These are phyloP conservation scores for Zapus hudsonius DNA, from an alignment of 2,113 vertebrate species.

Conservation along the genomic window DNA sequence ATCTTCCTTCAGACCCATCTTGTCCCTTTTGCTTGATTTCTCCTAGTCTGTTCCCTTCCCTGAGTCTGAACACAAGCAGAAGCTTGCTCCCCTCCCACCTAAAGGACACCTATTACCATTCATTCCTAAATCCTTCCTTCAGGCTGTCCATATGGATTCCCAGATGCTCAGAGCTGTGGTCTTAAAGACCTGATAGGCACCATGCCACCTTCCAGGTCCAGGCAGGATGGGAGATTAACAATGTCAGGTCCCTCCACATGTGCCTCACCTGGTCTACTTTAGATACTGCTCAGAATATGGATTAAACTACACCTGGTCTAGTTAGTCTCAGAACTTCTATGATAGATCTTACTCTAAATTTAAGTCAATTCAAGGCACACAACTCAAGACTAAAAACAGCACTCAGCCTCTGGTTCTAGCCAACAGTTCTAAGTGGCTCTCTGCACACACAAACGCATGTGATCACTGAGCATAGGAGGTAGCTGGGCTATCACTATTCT, in stretches of 20 bases:
- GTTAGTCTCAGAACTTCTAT: neutral
- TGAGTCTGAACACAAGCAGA: neutral
- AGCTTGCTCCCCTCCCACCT: slow-evolving; percentile 34
- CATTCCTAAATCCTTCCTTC: neutral
- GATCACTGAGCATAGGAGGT: neutral
- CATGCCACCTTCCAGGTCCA: neutral
- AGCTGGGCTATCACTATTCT: neutral
- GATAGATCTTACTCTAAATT: neutral
- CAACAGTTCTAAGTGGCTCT: neutral
- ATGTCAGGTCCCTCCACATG: neutral
- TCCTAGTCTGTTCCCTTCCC: neutral
- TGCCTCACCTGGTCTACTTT: neutral
- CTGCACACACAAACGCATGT: neutral
- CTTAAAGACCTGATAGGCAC: neutral
- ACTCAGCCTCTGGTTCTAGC: neutral
- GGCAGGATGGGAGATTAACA: fast-evolving
- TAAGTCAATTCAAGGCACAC: neutral
- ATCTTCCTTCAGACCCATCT: neutral
- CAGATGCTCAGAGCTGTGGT: neutral
- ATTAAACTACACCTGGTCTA: neutral
- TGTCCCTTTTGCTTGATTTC: neutral
- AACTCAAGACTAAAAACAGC: neutral
- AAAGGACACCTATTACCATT: neutral
- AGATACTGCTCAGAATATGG: neutral
- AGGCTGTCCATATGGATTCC: neutral